phyloP scores from a whole-genome alignment of 2,888 invertebrate genomes.

The Euproctis similis region DNA sequence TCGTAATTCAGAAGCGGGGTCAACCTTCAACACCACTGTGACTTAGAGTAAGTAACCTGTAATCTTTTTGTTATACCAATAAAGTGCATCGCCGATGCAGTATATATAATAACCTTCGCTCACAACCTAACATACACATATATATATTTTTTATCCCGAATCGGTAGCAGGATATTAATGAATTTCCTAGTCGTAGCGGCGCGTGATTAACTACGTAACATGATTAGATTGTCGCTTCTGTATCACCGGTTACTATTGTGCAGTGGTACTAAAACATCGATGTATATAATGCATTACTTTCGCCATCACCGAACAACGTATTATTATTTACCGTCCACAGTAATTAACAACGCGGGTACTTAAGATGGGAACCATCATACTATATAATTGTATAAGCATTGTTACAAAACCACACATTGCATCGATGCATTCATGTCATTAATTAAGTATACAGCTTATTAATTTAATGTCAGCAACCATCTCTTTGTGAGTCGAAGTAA shows the following conservation, averaged over 20 bases:
- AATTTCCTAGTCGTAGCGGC: constrained; percentile 80
- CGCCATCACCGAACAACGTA: constrained; percentile 1
- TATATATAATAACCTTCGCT: too few relatives aligned
- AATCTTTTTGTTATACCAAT: too few relatives aligned
- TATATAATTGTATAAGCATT: constrained; percentile 13
- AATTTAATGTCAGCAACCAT: too few relatives aligned
- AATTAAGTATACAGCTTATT: not conserved
- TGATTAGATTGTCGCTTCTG: constrained; percentile 63
- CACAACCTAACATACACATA: too few relatives aligned
- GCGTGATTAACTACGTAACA: constrained; percentile 80
- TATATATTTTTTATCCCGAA: constrained; percentile 43
- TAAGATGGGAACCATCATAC: constrained; percentile 10
- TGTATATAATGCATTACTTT: constrained; percentile 16
- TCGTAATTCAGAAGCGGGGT: too few relatives aligned
- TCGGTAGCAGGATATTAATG: constrained; percentile 79
- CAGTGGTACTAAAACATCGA: constrained; percentile 20
- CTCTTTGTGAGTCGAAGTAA: too few relatives aligned
- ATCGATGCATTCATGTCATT: not conserved
- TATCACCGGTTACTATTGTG: constrained; percentile 34
- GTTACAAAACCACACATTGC: constrained; percentile 3
- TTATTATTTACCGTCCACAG: constrained; percentile 16
- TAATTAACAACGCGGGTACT: constrained; percentile 19
- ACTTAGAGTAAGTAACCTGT: too few relatives aligned
- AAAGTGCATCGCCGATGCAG: too few relatives aligned
- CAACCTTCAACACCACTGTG: too few relatives aligned